phyloP scores from a whole-genome alignment of 1,140 invertebrate species.

The Aphidius gifuensis region DNA sequence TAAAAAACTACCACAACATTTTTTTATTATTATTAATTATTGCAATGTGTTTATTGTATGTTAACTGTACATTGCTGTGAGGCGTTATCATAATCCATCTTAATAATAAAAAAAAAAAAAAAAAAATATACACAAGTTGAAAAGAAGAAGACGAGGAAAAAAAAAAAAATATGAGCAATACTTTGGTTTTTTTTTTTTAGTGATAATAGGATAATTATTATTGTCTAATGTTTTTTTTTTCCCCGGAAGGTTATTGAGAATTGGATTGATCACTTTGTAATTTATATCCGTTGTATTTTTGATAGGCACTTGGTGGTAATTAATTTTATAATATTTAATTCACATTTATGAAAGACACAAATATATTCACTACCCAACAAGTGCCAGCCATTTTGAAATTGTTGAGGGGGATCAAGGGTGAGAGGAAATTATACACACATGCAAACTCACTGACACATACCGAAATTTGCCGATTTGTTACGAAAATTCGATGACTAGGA shows the following conservation, averaged over 20 bases:
- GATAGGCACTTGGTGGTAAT: constrained; percentile 14
- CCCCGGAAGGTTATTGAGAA: neutral
- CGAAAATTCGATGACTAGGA: no score
- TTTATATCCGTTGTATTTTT: neutral
- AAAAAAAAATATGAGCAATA: neutral
- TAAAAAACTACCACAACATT: constrained; percentile 39
- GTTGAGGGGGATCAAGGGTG: constrained; percentile 5
- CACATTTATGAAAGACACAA: constrained; percentile 37
- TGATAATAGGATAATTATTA: neutral
- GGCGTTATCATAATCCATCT: constrained; percentile 32
- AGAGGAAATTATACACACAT: no score
- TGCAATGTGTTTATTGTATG: constrained; percentile 34
- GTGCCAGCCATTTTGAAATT: constrained; percentile 51
- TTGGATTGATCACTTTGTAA: neutral
- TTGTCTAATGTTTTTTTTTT: constrained; percentile 3
- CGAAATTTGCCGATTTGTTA: no score
- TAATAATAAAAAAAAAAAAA: constrained; percentile 23
- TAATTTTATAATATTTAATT: constrained; percentile 17
- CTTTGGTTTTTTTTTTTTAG: neutral
- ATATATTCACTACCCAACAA: constrained; percentile 48
- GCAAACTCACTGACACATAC: no score
- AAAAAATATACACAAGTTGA: constrained; percentile 17
- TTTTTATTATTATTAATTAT: constrained; percentile 36
- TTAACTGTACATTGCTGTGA: constrained; percentile 40
- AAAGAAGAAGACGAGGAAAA: constrained; percentile 19